phyloP scores from a whole-genome alignment of 2,113 vertebrate species.

The Aspiorhynchus laticeps region DNA sequence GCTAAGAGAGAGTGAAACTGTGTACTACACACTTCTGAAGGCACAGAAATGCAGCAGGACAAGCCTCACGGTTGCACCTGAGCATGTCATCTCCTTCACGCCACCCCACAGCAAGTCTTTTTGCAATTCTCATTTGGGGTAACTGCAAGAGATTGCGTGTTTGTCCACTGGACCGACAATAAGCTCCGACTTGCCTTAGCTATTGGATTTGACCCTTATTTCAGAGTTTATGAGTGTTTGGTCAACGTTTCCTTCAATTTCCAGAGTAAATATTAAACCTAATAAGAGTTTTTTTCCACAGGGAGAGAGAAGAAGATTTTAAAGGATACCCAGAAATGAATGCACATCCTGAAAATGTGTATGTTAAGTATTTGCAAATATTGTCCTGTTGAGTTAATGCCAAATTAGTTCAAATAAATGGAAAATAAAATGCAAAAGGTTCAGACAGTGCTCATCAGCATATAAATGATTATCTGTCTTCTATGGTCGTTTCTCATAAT shows the following conservation, averaged over 20 bases:
- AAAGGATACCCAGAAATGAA: not conserved
- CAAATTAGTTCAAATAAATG: not conserved
- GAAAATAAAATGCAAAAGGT: not conserved
- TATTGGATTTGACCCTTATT: not conserved
- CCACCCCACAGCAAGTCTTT: not conserved
- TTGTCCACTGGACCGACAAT: conserved; percentile 4
- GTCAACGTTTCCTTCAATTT: conserved; percentile 3
- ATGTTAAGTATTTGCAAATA: not conserved
- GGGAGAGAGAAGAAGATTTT: too few species aligned
- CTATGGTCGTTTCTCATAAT: not conserved
- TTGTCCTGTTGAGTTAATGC: not conserved
- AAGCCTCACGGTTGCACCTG: not conserved
- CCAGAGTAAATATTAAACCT: not conserved
- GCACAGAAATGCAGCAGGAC: conserved; percentile 15
- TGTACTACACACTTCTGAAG: conserved; percentile 4
- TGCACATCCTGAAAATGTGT: not conserved
- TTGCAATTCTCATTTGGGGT: not conserved
- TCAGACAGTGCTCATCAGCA: not conserved
- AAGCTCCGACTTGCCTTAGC: not conserved
- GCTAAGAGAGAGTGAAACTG: conserved; percentile 1
- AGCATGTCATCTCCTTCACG: not conserved
- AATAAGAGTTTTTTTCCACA: not conserved
- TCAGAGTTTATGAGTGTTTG: not conserved
- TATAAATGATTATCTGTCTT: not conserved
- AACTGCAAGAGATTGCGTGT: not conserved